Percentiles rank a stretch among this genome's conserved stretches.
Evolutionary conservation across 2,113 vertebrate genomes (phyloP).

Genomic region (Phalacrocorax pelagicus): DNA sequence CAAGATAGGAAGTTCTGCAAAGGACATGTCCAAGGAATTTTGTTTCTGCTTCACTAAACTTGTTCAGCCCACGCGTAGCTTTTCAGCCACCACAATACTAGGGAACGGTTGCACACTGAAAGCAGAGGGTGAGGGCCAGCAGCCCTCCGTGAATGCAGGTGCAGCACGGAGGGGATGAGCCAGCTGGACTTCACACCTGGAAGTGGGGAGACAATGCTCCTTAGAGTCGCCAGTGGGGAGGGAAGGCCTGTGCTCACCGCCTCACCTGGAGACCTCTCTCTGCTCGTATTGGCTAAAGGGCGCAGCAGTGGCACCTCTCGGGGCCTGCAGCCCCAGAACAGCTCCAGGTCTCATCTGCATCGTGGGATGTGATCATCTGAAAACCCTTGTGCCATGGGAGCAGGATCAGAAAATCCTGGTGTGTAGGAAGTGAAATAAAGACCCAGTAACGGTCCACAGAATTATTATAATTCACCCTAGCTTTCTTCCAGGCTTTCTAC

Average conservation of each 20-base stretch:
- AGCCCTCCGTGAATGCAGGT: not conserved
- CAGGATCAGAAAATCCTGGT: not conserved
- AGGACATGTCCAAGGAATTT: not conserved
- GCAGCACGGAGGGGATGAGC: not conserved
- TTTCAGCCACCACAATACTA: not conserved
- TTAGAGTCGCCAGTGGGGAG: not conserved
- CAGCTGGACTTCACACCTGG: not conserved
- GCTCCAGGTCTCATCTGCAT: not conserved
- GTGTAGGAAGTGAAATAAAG: slow-evolving; percentile 4
- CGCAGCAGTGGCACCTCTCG: fast-evolving
- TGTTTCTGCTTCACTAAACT: not conserved
- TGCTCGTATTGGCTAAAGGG: not conserved
- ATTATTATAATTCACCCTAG: slow-evolving; percentile 44
- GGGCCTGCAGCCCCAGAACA: not conserved
- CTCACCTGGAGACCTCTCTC: not conserved
- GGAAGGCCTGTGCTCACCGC: not conserved
- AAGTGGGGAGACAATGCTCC: not conserved
- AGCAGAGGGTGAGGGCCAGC: not conserved
- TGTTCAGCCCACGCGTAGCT: not conserved
- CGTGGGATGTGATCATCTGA: fast-evolving
- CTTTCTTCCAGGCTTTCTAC: not conserved
- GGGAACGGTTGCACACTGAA: not conserved
- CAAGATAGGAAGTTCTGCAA: not conserved
- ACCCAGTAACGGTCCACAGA: not conserved
- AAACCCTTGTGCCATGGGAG: not conserved